Evolutionary conservation across 2,888 invertebrate species (phyloP), one percentile per base, ranked within the genome.

Genomic region (Amphimallon solstitiale): DNA sequence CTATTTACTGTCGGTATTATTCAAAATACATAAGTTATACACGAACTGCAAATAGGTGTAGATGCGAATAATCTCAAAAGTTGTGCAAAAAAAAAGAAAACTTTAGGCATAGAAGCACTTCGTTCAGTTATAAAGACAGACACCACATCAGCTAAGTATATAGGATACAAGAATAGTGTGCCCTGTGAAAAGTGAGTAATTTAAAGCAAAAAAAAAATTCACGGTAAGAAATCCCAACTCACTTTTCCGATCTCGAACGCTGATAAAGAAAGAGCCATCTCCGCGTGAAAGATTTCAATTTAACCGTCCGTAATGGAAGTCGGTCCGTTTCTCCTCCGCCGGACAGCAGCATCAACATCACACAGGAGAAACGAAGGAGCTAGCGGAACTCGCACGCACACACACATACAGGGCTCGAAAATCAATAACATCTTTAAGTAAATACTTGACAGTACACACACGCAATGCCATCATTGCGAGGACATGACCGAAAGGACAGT

Each of bases 381-480:
- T 19, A 45, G 45, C 45, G n/a, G 15, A 4, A 10, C 17, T 17
- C 45, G 43, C 43, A 14, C 34, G 59, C n/a, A n/a, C n/a, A n/a
- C n/a, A n/a, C n/a, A 6, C 63, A 60, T 65, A 65, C 70, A 65
- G 63, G 65, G 79, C 80, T 79, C 78, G 81, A 81, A 82, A 82
- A 82, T 82, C 82, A 82, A 82, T 82, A 82, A 81, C 81, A 81
- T 82, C 82, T 82, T 82, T 80, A 80, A 79, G 78, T 80, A 81
- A 81, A 81, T 80, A 81, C 81, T 81, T 81, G 81, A 79, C 79
- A 81, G 80, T 80, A 79, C 81, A 81, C 81, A 81, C 81, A 81
- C 81, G 81, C 81, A 81, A 77, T 76, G 75, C 77, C 77, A 77
- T 78, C 77, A 29, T 78, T 77, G 77, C 77, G 78, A 48, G 10